phyloP scores from a whole-genome alignment of 37 sponge, comb jelly and placozoan species.

The Agelas oroides region DNA sequence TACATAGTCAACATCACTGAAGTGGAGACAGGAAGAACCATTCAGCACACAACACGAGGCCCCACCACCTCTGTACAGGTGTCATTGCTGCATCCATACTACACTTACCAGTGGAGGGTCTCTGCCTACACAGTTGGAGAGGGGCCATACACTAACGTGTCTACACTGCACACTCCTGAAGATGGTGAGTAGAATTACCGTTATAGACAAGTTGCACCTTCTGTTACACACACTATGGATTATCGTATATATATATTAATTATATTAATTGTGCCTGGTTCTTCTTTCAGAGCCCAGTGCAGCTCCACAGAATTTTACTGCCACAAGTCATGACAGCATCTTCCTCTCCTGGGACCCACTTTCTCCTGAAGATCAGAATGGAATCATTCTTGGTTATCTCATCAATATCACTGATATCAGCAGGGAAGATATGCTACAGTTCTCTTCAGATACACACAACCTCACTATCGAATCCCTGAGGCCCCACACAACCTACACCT shows the following conservation, averaged over 20 bases:
- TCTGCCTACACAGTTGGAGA: conserved; percentile 32
- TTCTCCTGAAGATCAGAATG: conserved; percentile 24
- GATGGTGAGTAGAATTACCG: neutral
- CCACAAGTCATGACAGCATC: neutral
- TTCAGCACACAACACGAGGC: neutral
- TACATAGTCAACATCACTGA: conserved; percentile 27
- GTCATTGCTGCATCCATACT: conserved; percentile 30
- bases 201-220: too few relatives aligned
- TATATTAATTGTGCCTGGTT: too few relatives aligned
- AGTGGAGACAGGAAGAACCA: conserved; percentile 13
- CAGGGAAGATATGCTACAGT: neutral
- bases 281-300: too few relatives aligned
- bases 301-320: too few relatives aligned
- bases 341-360: conserved; percentile 26
- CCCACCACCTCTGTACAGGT: neutral
- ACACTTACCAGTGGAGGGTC: conserved; percentile 16
- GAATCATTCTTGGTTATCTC: conserved; percentile 21
- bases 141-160: conserved; percentile 11
- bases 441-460: neutral
- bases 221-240: too few relatives aligned
- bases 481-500: conserved; percentile 40
- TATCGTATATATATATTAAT: too few relatives aligned
- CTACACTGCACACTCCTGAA: neutral
- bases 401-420: conserved; percentile 3
- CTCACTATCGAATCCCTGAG: conserved; percentile 7